Percentiles rank a stretch among this genome's conserved stretches.
Evolutionary conservation across 1,140 invertebrate species (phyloP).

Genomic region (Drosophila bifasciata): DNA sequence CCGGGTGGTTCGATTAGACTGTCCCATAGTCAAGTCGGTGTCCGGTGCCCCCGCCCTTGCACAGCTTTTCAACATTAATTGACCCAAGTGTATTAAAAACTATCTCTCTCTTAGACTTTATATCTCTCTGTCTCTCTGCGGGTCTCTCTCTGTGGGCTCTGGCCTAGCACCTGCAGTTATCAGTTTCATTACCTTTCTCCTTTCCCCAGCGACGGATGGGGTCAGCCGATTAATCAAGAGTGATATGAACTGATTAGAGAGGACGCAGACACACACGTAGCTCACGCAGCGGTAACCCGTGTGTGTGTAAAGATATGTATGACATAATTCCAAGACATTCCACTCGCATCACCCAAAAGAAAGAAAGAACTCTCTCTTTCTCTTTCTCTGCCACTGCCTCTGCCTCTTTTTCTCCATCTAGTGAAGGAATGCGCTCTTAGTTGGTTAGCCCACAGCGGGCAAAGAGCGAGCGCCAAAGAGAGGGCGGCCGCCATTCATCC

Average conservation of each 20-base stretch:
- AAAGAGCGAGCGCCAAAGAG: constrained; percentile 28
- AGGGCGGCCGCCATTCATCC: background rate
- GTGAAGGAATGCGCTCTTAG: constrained; percentile 15
- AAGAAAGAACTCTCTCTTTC: constrained; percentile 22
- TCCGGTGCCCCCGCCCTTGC: background rate
- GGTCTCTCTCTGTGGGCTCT: background rate
- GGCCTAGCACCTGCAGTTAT: constrained; percentile 65
- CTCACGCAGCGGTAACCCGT: constrained; percentile 48
- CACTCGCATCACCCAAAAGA: constrained; percentile 54
- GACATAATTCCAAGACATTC: constrained; percentile 80
- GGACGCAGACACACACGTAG: constrained; percentile 17
- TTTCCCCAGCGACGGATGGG: constrained; percentile 19
- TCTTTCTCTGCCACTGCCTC: background rate
- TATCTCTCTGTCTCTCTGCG: background rate
- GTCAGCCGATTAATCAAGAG: constrained; percentile 61
- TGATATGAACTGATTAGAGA: constrained; percentile 51
- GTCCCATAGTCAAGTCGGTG: constrained; percentile 12
- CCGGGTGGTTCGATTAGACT: constrained; percentile 53
- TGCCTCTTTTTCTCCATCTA: constrained; percentile 1
- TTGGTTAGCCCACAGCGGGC: background rate
- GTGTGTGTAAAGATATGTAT: constrained; percentile 70
- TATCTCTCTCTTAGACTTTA: background rate
- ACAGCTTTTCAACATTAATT: constrained; percentile 42
- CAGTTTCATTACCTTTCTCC: constrained; percentile 27
- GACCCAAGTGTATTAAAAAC: constrained; percentile 28